A percentile compares a stretch with the other conserved stretches of the same genome.
Conservation (phyloP, 2,888 invertebrate genomes). For the Agonopterix alstromeriana region DNA sequence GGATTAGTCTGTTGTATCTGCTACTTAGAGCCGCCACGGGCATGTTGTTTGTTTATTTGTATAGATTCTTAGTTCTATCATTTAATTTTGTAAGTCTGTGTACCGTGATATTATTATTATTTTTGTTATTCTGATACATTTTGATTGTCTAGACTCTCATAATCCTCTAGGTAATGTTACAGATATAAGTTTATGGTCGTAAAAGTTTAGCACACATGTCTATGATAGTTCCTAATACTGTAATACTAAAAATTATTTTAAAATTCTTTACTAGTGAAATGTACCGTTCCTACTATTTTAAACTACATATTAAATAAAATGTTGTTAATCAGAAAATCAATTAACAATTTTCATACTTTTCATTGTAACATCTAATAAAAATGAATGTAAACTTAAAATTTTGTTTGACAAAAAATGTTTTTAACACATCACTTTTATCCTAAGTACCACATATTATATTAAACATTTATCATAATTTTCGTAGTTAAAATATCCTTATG, state of each 20-base stretch:
- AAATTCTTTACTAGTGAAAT: conserved; percentile 74
- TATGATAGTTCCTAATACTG: conserved; percentile 77
- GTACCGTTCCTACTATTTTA: conserved; percentile 75
- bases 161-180: conserved; percentile 48
- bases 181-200: conserved; percentile 63
- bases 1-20: conserved; percentile 74
- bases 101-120: conserved; percentile 43
- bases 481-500: conserved; percentile 5
- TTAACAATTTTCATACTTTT: too few relatives aligned
- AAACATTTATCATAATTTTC: conserved; percentile 7
- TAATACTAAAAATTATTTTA: conserved; percentile 72
- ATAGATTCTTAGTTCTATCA: conserved; percentile 34
- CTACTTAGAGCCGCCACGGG: conserved; percentile 68
- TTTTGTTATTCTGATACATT: conserved; percentile 49
- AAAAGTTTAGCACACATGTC: conserved; percentile 68
- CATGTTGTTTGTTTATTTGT: conserved; percentile 67
- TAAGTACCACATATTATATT: not conserved
- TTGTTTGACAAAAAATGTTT: too few relatives aligned
- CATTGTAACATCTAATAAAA: too few relatives aligned
- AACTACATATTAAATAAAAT: conserved; percentile 49
- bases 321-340: conserved; percentile 37
- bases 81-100: conserved; percentile 25
- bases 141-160: conserved; percentile 27
- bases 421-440: too few relatives aligned
- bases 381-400: too few relatives aligned